Evolutionary conservation across 2,113 vertebrate species (phyloP).

Genomic region (Cairina moschata): DNA sequence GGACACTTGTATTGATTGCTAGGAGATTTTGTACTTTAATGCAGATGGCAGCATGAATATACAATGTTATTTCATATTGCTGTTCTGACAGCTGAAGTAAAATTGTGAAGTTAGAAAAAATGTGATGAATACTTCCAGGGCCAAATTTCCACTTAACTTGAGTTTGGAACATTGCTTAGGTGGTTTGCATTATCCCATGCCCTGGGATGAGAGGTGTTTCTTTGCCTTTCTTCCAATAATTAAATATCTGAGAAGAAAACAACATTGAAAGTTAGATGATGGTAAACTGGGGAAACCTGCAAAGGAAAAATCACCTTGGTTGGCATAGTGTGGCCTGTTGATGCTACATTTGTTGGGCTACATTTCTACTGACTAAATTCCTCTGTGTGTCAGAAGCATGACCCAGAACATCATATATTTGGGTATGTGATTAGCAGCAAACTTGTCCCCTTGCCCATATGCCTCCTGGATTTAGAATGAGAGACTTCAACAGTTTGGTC

Average conservation of each 20-base stretch:
- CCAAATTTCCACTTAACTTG: background rate
- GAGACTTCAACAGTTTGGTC: background rate
- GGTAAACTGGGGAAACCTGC: background rate
- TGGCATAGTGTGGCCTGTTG: background rate
- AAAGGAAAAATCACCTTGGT: rapidly evolving
- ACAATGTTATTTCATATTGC: background rate
- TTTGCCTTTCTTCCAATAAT: background rate
- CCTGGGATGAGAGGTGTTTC: background rate
- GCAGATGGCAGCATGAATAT: slow-evolving; percentile 39
- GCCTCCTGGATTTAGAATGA: background rate
- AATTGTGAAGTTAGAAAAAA: background rate
- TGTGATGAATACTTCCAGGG: background rate
- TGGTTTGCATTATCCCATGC: background rate
- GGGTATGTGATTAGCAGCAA: rapidly evolving
- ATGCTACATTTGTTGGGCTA: background rate
- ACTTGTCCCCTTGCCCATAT: background rate
- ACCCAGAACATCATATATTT: rapidly evolving
- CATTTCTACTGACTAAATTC: background rate
- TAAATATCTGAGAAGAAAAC: slow-evolving; percentile 17
- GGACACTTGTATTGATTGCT: slow-evolving; percentile 23
- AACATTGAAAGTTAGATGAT: background rate
- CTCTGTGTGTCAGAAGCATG: background rate
- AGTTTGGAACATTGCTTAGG: background rate
- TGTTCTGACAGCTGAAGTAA: slow-evolving; percentile 33
- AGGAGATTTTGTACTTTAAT: slow-evolving; percentile 21